These are phyloP conservation scores for Vicugna pacos DNA, from an alignment of 2,113 vertebrate genomes.

Conservation along the genomic window DNA sequence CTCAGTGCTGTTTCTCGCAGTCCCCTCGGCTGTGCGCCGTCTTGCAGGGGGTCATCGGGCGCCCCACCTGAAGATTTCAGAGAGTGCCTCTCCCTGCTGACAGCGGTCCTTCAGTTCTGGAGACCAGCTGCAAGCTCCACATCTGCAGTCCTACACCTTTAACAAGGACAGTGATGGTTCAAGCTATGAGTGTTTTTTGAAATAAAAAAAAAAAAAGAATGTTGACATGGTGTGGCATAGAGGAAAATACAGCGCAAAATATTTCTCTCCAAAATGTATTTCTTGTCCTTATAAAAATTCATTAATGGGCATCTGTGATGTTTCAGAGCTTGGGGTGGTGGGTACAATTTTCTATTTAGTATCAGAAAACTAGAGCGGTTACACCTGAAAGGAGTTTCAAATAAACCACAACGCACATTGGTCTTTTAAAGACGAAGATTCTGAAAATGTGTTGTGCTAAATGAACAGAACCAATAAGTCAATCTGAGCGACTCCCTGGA, in stretches of 20 bases:
- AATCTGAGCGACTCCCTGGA: background rate
- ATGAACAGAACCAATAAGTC: background rate
- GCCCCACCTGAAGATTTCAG: no score
- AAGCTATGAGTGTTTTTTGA: background rate
- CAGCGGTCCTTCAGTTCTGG: fast-evolving
- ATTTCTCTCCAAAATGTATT: background rate
- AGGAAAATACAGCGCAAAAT: background rate
- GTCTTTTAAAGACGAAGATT: background rate
- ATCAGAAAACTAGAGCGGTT: background rate
- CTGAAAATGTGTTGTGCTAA: background rate
- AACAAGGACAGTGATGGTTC: background rate
- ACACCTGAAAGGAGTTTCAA: background rate
- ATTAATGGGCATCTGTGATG: background rate
- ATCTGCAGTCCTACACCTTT: no score
- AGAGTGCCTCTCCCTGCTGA: fast-evolving
- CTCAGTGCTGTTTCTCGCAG: background rate
- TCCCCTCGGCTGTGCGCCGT: fast-evolving
- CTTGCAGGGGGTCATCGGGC: fast-evolving
- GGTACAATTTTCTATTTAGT: background rate
- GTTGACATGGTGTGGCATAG: background rate
- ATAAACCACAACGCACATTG: background rate
- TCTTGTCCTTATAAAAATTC: background rate
- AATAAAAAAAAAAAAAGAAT: background rate
- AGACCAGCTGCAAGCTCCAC: fast-evolving
- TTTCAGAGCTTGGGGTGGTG: background rate